Percentiles rank a stretch among this genome's conserved stretches.
Conservation (phyloP, 1,140 invertebrate genomes). For the Planococcus citri region DNA sequence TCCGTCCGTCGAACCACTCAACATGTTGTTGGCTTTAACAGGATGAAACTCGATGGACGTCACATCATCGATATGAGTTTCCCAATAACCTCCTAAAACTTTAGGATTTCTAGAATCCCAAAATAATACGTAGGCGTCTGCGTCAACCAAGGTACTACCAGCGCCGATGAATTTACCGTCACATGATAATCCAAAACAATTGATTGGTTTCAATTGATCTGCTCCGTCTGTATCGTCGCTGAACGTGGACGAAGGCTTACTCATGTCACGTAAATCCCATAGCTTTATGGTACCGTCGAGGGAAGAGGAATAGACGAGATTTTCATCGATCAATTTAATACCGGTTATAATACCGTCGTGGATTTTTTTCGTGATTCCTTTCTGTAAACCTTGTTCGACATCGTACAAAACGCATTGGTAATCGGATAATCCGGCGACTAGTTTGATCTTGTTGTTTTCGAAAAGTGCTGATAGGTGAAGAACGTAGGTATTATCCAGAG, state of each 20-base stretch:
- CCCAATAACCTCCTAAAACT: conserved; percentile 69
- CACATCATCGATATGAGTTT: conserved; percentile 73
- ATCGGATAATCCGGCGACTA: conserved; percentile 34
- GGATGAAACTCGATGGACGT: conserved; percentile 70
- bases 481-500: neutral
- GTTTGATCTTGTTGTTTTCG: conserved; percentile 23
- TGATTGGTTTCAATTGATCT: conserved; percentile 41
- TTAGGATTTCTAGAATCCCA: conserved; percentile 59
- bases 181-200: conserved; percentile 61
- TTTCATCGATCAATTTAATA: conserved; percentile 46
- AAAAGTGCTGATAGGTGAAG: neutral
- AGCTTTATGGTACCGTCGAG: conserved; percentile 46
- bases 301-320: conserved; percentile 46
- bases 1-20: conserved; percentile 68
- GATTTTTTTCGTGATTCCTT: conserved; percentile 33
- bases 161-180: conserved; percentile 58
- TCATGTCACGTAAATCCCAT: conserved; percentile 49
- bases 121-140: conserved; percentile 65
- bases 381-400: conserved; percentile 32
- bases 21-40: conserved; percentile 49
- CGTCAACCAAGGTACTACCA: conserved; percentile 56
- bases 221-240: conserved; percentile 40
- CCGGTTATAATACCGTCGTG: conserved; percentile 40
- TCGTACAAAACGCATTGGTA: conserved; percentile 35
- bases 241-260: conserved; percentile 40